Evolutionary conservation across 30 jellyfish, hydroid and myxozoan genomes (phyloP).

Genomic region (Hydractinia symbiolongicarpus): DNA sequence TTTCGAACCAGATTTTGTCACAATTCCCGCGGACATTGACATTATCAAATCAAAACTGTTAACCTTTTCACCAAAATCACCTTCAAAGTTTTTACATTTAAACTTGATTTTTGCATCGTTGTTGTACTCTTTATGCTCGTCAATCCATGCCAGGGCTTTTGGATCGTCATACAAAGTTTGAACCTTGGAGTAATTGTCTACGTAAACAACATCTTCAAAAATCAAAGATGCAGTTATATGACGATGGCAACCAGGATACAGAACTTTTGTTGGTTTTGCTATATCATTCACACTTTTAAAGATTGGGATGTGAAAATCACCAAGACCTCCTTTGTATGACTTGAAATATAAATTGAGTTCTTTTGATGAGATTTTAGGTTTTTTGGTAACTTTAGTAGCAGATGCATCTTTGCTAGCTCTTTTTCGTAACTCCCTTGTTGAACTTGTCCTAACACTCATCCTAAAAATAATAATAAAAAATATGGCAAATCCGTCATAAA

Average conservation of each 20-base stretch:
- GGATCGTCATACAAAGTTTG: conserved; percentile 37
- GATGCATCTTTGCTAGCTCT: no score
- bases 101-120: conserved; percentile 40
- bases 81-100: conserved; percentile 53
- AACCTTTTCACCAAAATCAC: conserved; percentile 51
- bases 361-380: not conserved
- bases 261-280: conserved; percentile 34
- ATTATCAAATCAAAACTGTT: conserved; percentile 55
- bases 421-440: no score
- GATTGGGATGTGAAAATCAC: conserved; percentile 53
- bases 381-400: no score
- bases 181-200: conserved; percentile 47
- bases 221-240: conserved; percentile 66
- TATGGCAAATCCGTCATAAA: no score
- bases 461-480: no score
- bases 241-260: conserved; percentile 89
- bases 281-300: conserved; percentile 42
- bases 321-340: conserved; percentile 57
- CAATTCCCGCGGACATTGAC: conserved; percentile 76
- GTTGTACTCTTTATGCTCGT: conserved; percentile 49
- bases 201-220: conserved; percentile 52
- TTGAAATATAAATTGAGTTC: conserved; percentile 38
- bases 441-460: no score
- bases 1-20: conserved; percentile 57
- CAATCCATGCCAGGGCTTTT: conserved; percentile 45